Evolutionary conservation across 2,113 vertebrate genomes (phyloP).

Genomic region (mouse (Mus musculus)): DNA sequence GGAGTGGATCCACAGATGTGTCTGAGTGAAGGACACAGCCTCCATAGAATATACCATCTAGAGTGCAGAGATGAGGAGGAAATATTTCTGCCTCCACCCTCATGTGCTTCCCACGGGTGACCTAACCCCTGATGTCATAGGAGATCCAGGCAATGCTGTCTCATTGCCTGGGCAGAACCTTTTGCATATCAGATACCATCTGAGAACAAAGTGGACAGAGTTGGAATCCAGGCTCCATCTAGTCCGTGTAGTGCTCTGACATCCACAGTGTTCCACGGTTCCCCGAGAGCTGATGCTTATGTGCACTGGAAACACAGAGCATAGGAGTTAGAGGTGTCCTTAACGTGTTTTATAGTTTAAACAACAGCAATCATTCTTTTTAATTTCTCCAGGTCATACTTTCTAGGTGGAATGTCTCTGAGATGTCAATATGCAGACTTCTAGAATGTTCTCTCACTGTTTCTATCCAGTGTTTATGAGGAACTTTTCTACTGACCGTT

Average conservation of each 20-base stretch:
- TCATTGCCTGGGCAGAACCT: not conserved
- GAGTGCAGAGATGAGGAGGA: not conserved
- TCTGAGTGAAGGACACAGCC: not conserved
- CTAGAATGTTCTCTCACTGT: not conserved
- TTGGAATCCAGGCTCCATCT: not conserved
- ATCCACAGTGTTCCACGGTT: not conserved
- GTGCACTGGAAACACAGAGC: not conserved
- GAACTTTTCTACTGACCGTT: not conserved
- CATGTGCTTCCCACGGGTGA: not conserved
- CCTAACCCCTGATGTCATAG: not conserved
- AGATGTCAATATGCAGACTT: not conserved
- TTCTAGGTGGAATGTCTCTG: not conserved
- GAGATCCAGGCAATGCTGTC: not conserved
- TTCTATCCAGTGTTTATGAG: not conserved
- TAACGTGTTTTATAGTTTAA: not conserved
- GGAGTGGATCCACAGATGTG: not conserved
- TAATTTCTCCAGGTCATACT: not conserved
- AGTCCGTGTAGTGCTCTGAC: not conserved
- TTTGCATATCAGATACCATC: not conserved
- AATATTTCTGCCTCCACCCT: not conserved
- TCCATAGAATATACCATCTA: not conserved
- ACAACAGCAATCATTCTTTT: not conserved
- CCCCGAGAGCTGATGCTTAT: not conserved
- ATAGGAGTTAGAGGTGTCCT: not conserved
- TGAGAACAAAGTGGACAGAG: not conserved